A percentile compares a stretch with the other conserved stretches of the same genome.
Conservation (phyloP, 2,888 invertebrate species). For the Cetonia aurata region DNA sequence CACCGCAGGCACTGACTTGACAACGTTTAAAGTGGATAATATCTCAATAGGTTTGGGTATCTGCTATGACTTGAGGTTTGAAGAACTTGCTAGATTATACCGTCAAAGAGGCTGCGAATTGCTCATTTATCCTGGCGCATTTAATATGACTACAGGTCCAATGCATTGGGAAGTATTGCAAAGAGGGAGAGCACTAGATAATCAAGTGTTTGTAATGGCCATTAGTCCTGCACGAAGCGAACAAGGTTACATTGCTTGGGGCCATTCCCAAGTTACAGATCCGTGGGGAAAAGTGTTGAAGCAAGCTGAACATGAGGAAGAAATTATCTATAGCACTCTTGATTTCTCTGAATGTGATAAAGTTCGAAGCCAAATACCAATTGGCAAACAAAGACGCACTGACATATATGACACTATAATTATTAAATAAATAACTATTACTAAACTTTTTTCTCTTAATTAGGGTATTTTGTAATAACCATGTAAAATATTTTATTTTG, state of each 20-base stretch:
- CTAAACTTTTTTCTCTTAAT: not conserved
- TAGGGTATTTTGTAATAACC: not conserved
- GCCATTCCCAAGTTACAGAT: slow-evolving; percentile 85
- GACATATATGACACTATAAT: slow-evolving; percentile 77
- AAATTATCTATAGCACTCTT: slow-evolving; percentile 80
- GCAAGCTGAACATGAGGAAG: slow-evolving; percentile 78
- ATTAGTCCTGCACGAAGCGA: slow-evolving; percentile 86
- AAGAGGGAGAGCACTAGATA: slow-evolving; percentile 86
- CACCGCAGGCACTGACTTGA: slow-evolving; percentile 79
- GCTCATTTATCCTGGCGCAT: slow-evolving; percentile 93
- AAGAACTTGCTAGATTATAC: slow-evolving; percentile 86
- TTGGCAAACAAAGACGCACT: slow-evolving; percentile 73
- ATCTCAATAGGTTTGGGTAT: slow-evolving; percentile 91
- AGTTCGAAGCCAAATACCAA: slow-evolving; percentile 87
- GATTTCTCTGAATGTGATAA: slow-evolving; percentile 81
- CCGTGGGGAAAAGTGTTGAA: slow-evolving; percentile 86
- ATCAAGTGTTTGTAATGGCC: slow-evolving; percentile 89
- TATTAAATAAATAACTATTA: slow-evolving; percentile 37
- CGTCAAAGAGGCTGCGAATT: slow-evolving; percentile 79
- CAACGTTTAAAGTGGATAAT: slow-evolving; percentile 78
- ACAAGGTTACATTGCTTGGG: slow-evolving; percentile 88
- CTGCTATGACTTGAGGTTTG: slow-evolving; percentile 95
- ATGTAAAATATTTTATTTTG: not conserved
- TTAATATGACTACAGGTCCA: slow-evolving; percentile 97
- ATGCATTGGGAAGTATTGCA: slow-evolving; percentile 92